Evolutionary conservation across 1,140 invertebrate genomes (phyloP).

Genomic region (Proctacanthus coquilletti): DNA sequence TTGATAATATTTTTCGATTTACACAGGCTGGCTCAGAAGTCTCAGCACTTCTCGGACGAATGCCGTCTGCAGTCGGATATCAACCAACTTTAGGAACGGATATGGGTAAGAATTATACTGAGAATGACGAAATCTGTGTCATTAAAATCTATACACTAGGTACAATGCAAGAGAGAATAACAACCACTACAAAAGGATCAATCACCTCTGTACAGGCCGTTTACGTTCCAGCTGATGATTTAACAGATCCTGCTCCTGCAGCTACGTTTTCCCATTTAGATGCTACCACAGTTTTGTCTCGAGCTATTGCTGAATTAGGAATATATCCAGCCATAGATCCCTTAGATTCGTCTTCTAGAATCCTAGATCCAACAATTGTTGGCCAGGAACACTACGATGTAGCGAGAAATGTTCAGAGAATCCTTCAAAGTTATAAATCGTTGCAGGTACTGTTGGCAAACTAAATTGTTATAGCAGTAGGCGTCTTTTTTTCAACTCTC

Average conservation of each 20-base stretch:
- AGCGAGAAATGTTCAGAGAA: conserved; percentile 66
- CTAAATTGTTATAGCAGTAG: not conserved
- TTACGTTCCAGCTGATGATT: conserved; percentile 76
- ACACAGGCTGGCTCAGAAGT: conserved; percentile 76
- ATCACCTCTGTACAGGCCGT: conserved; percentile 72
- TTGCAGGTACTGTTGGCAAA: conserved; percentile 34
- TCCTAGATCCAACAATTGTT: conserved; percentile 66
- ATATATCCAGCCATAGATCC: conserved; percentile 79
- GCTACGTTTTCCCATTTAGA: conserved; percentile 77
- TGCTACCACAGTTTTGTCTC: conserved; percentile 68
- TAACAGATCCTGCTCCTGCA: conserved; percentile 71
- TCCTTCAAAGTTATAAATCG: conserved; percentile 61
- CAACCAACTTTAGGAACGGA: conserved; percentile 64
- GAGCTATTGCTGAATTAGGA: conserved; percentile 68
- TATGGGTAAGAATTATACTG: conserved; percentile 42
- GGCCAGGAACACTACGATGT: conserved; percentile 62
- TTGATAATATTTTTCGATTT: conserved; percentile 81
- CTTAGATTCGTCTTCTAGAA: conserved; percentile 64
- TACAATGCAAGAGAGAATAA: conserved; percentile 67
- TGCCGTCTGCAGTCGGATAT: conserved; percentile 69
- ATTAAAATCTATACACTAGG: not conserved
- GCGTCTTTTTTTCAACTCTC: not conserved
- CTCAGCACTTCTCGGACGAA: conserved; percentile 63
- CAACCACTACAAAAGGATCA: conserved; percentile 64
- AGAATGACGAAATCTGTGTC: not conserved